These are phyloP conservation scores for Kradibia gibbosae DNA, from an alignment of 1,140 invertebrate species.

Conservation along the genomic window DNA sequence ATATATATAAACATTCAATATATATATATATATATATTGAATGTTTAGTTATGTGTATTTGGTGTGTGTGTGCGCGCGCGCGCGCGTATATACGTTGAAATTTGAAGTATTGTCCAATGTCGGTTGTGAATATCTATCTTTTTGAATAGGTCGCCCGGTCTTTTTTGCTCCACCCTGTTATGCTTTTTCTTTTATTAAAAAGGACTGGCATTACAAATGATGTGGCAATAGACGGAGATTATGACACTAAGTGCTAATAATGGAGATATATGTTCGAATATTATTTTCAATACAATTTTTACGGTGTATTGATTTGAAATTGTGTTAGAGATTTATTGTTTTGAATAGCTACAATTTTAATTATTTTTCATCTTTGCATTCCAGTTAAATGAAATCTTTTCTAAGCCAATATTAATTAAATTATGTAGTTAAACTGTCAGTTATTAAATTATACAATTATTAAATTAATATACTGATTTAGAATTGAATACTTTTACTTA, in stretches of 20 bases:
- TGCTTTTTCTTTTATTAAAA: background rate
- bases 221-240: slow-evolving; percentile 29
- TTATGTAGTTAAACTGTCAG: background rate
- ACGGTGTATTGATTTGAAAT: background rate
- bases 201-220: slow-evolving; percentile 17
- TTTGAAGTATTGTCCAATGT: slow-evolving; percentile 10
- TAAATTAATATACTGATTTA: too few species aligned
- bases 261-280: slow-evolving; percentile 19
- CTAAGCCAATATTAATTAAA: background rate
- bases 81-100: background rate
- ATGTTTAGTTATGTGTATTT: too few species aligned
- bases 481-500: too few species aligned
- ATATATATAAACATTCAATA: too few species aligned
- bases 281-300: background rate
- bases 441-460: too few species aligned
- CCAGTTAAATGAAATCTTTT: background rate
- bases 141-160: background rate
- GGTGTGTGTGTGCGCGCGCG: too few species aligned
- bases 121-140: slow-evolving; percentile 3
- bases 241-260: slow-evolving; percentile 46
- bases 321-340: background rate
- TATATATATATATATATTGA: too few species aligned
- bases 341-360: background rate
- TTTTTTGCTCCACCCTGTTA: background rate
- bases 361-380: background rate